Base-by-base conservation (phyloP, 2,113 vertebrate species). In the Sylvia atricapilla region DNA sequence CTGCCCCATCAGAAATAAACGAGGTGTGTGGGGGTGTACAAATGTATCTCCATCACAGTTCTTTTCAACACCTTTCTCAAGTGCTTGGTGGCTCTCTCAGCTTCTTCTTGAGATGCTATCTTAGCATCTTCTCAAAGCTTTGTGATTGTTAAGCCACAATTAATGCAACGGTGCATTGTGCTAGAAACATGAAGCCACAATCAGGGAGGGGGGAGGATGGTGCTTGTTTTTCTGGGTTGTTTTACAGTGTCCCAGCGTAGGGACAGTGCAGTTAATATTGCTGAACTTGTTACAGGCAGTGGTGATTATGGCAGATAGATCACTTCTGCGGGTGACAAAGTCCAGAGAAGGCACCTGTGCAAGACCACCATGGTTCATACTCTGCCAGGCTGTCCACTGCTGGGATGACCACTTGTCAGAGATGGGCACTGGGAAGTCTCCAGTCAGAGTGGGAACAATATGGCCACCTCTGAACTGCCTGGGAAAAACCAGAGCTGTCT, bases 281-380 rank as follows among this genome's bases (percentile, higher is more conserved):
- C 95, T 95, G 84, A 95, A 87, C 96, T 96, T 89, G 90, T 94
- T 95, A 30, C 95, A 96, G 95, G 89, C 89, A 95, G 95, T 95
- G 96, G 95, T 95, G 93, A 95, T 93, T 96, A 72, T 93, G 94
- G 84, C 93, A 96, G 74, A 91, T 93, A 64, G 64, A 91, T 95
- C 95, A 89, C 84, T 95, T 84, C 87, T 87, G 93, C 2, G 77
- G 33, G 77, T 89, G 77, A 76, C 74, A 91, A 90, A 72, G 73
- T 87, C 94, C 91, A 91, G 84, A 95, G 84, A 46, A 95, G 73
- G 93, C 91, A 89, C 46, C 93, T 94, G 83, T 78, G 66, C 93
- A 93, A 95, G 93, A 89, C 53, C 84, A 58, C 60, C n/a, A 1
- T 60, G 93, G 84, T 68, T 94, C 80, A 53, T 64, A 28, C 59